These are phyloP conservation scores for Narcine bancroftii DNA, from an alignment of 2,113 vertebrate species.

Conservation along the genomic window DNA sequence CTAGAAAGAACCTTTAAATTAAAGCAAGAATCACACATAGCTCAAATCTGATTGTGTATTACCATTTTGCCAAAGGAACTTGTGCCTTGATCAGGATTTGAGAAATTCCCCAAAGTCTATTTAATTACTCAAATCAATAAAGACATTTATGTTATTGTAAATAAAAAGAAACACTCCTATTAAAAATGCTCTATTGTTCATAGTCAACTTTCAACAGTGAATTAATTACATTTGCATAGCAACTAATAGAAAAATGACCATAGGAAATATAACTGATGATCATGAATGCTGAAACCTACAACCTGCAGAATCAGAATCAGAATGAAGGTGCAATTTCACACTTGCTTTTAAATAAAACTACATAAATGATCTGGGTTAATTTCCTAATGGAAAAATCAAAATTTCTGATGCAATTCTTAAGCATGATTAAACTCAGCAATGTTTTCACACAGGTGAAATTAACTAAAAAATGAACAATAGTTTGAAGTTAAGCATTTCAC, in stretches of 20 bases:
- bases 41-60: background rate
- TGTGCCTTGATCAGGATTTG: background rate
- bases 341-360: background rate
- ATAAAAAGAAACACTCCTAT: background rate
- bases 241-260: background rate
- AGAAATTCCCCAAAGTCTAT: background rate
- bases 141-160: background rate
- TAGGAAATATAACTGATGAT: background rate
- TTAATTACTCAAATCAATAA: background rate
- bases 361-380: background rate
- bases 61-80: background rate
- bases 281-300: background rate
- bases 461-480: background rate
- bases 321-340: background rate
- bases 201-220: background rate
- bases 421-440: background rate
- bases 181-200: background rate
- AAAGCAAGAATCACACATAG: slow-evolving; percentile 34
- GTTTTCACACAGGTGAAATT: background rate
- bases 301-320: background rate
- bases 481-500: background rate
- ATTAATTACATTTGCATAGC: background rate
- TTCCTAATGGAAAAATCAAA: background rate
- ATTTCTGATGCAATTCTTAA: background rate
- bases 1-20: slow-evolving; percentile 34